These are phyloP conservation scores for Drosophila pegasa DNA, from an alignment of 2,888 invertebrate species.

Conservation along the genomic window DNA sequence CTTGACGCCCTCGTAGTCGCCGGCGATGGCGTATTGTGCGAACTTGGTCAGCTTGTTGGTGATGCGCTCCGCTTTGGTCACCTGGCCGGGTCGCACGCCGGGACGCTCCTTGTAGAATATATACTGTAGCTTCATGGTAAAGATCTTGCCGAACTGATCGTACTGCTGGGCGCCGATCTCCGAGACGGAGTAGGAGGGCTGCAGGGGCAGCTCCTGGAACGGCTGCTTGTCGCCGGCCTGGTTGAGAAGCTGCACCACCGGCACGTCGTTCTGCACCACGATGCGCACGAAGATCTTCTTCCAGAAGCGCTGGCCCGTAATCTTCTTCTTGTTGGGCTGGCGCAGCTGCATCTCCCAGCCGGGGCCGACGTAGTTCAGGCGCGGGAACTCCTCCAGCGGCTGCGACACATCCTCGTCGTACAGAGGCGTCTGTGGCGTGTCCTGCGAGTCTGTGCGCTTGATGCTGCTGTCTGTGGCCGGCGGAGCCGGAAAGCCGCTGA, in stretches of 20 bases:
- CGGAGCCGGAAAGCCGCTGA: conserved; percentile 80
- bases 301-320: conserved; percentile 98
- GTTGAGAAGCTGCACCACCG: conserved; percentile 94
- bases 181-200: conserved; percentile 97
- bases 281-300: conserved; percentile 97
- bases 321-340: conserved; percentile 98
- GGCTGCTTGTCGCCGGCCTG: conserved; percentile 94
- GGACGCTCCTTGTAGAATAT: conserved; percentile 99
- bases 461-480: conserved; percentile 74
- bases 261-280: conserved; percentile 91
- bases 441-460: conserved; percentile 88
- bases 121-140: conserved; percentile 97
- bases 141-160: conserved; percentile 99
- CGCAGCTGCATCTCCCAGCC: conserved; percentile 99
- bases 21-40: conserved; percentile 96
- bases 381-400: conserved; percentile 96
- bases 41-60: conserved; percentile 96
- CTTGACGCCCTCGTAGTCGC: conserved; percentile 96
- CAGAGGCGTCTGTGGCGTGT: conserved; percentile 95
- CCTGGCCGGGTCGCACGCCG: conserved; percentile 97
- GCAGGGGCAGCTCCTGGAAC: conserved; percentile 96
- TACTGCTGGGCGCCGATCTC: conserved; percentile 98
- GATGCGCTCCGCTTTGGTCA: conserved; percentile 95
- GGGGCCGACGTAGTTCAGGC: conserved; percentile 90
- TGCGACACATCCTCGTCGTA: conserved; percentile 97